Conservation (phyloP, 2,888 invertebrate species). For the Scaptomyza flava region DNA sequence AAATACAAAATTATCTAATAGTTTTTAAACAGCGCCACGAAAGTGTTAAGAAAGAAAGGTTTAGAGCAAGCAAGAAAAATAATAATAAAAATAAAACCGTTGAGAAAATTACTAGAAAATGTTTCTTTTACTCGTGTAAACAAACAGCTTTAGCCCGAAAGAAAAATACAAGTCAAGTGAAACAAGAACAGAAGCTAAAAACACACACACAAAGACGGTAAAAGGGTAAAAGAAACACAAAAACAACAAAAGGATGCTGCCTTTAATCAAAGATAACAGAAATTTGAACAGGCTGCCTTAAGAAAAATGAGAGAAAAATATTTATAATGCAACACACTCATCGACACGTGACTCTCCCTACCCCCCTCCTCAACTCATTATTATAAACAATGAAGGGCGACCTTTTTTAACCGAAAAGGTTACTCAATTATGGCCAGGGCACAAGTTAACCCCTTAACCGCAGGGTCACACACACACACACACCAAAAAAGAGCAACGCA, state of each 20-base stretch:
- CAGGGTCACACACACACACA: conserved; percentile 8
- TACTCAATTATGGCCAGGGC: conserved; percentile 54
- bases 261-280: conserved; percentile 30
- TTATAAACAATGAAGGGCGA: conserved; percentile 45
- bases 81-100: background rate
- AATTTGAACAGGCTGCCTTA: background rate
- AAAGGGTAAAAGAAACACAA: conserved; percentile 1
- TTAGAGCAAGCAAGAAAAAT: background rate
- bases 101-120: conserved; percentile 16
- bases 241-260: conserved; percentile 13
- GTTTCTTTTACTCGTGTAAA: background rate
- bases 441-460: conserved; percentile 52
- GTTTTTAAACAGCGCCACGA: background rate
- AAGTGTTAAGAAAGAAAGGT: conserved; percentile 16
- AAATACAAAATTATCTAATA: no score
- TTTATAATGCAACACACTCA: conserved; percentile 22
- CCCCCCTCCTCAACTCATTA: conserved; percentile 38
- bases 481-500: conserved; percentile 12
- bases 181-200: background rate
- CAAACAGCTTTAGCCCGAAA: conserved; percentile 4
- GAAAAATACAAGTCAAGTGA: conserved; percentile 1
- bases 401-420: conserved; percentile 49
- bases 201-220: background rate
- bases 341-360: conserved; percentile 28
- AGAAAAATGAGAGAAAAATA: conserved; percentile 13